Evolutionary conservation across 2,888 invertebrate species (phyloP).

Genomic region (Crematogaster levior): DNA sequence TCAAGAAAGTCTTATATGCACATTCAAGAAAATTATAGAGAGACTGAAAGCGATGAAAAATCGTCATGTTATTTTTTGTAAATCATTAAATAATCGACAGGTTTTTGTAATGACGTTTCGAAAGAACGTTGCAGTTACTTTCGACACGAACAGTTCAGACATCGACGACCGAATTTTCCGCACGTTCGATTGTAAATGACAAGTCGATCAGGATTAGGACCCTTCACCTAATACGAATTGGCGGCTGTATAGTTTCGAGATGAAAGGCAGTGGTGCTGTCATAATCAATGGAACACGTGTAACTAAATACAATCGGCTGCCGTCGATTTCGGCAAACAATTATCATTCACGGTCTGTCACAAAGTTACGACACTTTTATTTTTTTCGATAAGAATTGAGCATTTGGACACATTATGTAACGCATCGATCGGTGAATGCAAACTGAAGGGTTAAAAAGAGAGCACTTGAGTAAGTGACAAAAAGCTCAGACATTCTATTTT

Average conservation of each 20-base stretch:
- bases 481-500: conserved; percentile 2
- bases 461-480: not conserved
- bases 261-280: conserved; percentile 48
- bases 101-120: not conserved
- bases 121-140: not conserved
- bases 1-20: not conserved
- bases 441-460: not conserved
- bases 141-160: not conserved
- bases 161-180: conserved; percentile 13
- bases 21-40: conserved; percentile 6
- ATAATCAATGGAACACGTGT: conserved; percentile 63
- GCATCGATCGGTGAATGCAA: conserved; percentile 5
- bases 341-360: conserved; percentile 21
- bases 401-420: not conserved
- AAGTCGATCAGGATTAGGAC: not conserved
- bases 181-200: conserved; percentile 24
- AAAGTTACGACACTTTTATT: conserved; percentile 20
- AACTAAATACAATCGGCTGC: conserved; percentile 47
- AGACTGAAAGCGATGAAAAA: not conserved
- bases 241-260: conserved; percentile 36
- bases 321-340: conserved; percentile 45
- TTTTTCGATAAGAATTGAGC: conserved; percentile 23
- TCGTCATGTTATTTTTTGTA: not conserved
- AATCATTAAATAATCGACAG: conserved; percentile 10
- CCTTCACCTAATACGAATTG: conserved; percentile 29